phyloP scores from a whole-genome alignment of 2,888 invertebrate species.

The Ectobius pallidus region DNA sequence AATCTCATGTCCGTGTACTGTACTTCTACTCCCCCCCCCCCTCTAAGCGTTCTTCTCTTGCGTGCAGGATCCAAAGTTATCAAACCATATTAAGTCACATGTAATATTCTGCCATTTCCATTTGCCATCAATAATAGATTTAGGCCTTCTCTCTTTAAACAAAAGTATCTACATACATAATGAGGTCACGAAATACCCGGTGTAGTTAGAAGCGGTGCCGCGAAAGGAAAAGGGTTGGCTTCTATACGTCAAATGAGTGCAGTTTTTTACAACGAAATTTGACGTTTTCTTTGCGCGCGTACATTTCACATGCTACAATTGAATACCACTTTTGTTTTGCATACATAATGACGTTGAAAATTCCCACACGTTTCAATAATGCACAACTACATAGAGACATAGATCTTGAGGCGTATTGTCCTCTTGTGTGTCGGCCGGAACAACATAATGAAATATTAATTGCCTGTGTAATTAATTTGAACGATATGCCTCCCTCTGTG shows the following conservation, averaged over 20 bases:
- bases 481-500: no score
- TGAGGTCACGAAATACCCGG: constrained; percentile 17
- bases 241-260: not conserved
- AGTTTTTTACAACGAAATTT: constrained; percentile 10
- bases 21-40: not conserved
- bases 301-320: not conserved
- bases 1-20: not conserved
- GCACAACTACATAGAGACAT: not conserved
- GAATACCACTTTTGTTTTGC: not conserved
- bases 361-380: constrained; percentile 16
- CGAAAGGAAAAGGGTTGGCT: constrained; percentile 19
- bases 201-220: not conserved
- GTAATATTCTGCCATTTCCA: no score
- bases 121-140: constrained; percentile 22
- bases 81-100: constrained; percentile 27
- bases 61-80: constrained; percentile 21
- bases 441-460: no score
- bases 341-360: not conserved
- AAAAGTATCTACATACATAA: constrained; percentile 27
- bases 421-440: not conserved
- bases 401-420: not conserved
- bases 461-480: no score
- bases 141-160: constrained; percentile 26
- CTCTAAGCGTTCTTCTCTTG: not conserved
- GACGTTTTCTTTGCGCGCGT: constrained; percentile 14